A percentile compares a stretch with the other conserved stretches of the same genome.
Conservation (phyloP, 2,797 vertebrate species). For the Notolabrus celidotus region DNA sequence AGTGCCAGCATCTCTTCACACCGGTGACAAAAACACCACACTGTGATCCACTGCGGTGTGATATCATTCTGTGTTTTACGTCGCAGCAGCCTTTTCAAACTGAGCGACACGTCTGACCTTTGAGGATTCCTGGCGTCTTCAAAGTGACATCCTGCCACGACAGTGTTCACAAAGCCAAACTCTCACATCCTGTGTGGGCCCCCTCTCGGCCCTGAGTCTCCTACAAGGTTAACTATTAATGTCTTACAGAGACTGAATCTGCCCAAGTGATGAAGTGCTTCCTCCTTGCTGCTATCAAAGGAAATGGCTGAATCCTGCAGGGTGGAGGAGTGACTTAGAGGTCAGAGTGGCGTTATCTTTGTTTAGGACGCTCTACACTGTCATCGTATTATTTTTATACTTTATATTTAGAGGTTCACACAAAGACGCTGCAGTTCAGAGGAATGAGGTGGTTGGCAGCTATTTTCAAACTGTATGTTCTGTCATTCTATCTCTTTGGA, state of each 20-base stretch:
- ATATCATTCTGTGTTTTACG: neutral
- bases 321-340: constrained; percentile 1
- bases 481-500: no score
- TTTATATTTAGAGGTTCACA: constrained; percentile 2
- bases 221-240: constrained; percentile 50
- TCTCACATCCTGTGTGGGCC: constrained; percentile 64
- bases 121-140: constrained; percentile 43
- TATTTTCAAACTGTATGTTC: neutral
- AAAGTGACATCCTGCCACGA: constrained; percentile 59
- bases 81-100: constrained; percentile 15
- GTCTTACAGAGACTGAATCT: constrained; percentile 32
- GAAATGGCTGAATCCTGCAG: constrained; percentile 44
- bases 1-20: neutral
- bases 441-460: neutral
- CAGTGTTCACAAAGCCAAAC: constrained; percentile 57
- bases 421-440: neutral
- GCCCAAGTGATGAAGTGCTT: constrained; percentile 60
- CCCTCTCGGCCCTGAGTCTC: constrained; percentile 30
- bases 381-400: constrained; percentile 6
- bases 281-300: constrained; percentile 55
- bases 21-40: no score
- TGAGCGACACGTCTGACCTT: constrained; percentile 22
- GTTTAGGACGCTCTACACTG: neutral
- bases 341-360: constrained; percentile 22
- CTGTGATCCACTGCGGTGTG: neutral